Base-by-base conservation (phyloP, 2,113 vertebrate species). In the Zingel zingel region DNA sequence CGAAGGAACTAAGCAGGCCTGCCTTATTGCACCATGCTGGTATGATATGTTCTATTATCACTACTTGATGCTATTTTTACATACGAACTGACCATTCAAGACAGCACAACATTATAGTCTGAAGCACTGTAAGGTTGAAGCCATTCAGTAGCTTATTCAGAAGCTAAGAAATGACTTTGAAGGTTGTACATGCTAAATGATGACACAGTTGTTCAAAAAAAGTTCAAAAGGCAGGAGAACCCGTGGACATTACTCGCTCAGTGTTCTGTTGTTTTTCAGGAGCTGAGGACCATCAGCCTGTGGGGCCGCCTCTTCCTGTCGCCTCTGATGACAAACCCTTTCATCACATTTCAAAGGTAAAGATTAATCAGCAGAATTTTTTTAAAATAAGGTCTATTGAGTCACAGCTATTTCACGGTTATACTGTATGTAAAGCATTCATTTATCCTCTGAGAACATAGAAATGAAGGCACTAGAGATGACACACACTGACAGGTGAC, bases 301-400 rank as follows among this genome's bases (percentile, higher is more conserved):
- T 79, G 68, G 67, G 66, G 25, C 21, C 10, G 0, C 65, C 67
- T 71, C 83, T 76, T 65, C 61, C 77, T 48, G 39, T 36, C 12
- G 3, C 69, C 6, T n/a, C 78, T 77, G 85, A 89, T 74, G 92
- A 84, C 30, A 84, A 84, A 62, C 6, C 63, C 30, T 63, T 82
- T 18, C 83, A 59, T 43, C 76, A 62, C 0, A 43, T 67, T 19
- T 88, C 84, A 62, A 65, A 81, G 87, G 90, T 93, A 74, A 87
- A 64, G 11, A 45, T 65, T 23, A 14, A 36, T 21, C 45, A 21
- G 4, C 36, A 51, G 12, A 77, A 21, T 18, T 2, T 3, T 19
- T 48, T 70, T 48, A 5, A 33, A 16, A 13, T 25, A 3, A 0
- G 2, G 1, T 27, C 5, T 57, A 15, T 13, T 50, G 15, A 21